A percentile compares a stretch with the other conserved stretches of the same genome.
Conservation (phyloP, 2,888 invertebrate species). For the Spisula solida region DNA sequence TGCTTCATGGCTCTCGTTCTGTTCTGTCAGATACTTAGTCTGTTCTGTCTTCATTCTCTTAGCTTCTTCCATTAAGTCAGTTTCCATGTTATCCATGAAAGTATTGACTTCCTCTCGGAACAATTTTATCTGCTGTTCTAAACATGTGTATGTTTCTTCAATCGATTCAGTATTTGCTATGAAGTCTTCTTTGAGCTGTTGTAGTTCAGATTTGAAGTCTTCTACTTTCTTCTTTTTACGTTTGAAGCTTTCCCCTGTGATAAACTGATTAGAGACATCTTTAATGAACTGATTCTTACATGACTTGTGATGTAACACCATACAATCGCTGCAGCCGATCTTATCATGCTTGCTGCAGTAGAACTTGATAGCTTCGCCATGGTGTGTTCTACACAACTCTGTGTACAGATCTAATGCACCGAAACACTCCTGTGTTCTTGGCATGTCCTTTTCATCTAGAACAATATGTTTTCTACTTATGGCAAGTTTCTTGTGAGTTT, state of each 20-base stretch:
- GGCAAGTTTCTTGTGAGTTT: not conserved
- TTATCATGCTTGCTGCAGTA: not conserved
- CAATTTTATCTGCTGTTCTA: not conserved
- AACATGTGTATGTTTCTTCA: not conserved
- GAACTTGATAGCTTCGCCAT: not conserved
- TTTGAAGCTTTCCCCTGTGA: not conserved
- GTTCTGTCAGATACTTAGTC: not conserved
- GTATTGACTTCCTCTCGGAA: not conserved
- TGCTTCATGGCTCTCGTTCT: not conserved
- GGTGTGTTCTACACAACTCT: not conserved
- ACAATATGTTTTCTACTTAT: slow-evolving; percentile 11
- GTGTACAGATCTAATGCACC: not conserved
- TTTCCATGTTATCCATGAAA: not conserved
- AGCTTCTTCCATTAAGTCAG: not conserved
- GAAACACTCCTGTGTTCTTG: not conserved
- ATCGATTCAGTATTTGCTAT: not conserved
- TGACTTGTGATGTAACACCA: not conserved
- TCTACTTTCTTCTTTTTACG: not conserved
- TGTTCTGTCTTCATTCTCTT: not conserved
- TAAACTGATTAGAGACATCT: not conserved
- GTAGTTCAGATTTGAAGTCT: not conserved
- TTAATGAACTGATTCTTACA: slow-evolving; percentile 15
- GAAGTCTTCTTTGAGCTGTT: not conserved
- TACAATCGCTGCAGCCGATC: not conserved
- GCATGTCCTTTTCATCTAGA: not conserved